These are phyloP conservation scores for Unio pictorum DNA, from an alignment of 2,888 invertebrate genomes.

Conservation along the genomic window DNA sequence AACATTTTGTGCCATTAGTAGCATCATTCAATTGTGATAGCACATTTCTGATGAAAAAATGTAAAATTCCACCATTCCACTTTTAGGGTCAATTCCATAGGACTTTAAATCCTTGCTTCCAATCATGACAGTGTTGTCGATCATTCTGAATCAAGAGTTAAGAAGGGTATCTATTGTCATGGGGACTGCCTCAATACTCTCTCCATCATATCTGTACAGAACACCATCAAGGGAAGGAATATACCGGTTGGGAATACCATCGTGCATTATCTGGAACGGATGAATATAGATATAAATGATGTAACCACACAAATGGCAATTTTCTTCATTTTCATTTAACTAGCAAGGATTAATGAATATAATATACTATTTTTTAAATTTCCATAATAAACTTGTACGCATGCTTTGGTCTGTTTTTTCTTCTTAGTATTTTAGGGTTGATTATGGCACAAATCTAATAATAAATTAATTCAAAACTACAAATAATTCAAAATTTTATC, in stretches of 20 bases:
- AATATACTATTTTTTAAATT: background rate
- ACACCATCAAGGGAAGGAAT: slow-evolving; percentile 94
- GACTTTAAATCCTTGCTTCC: slow-evolving; percentile 89
- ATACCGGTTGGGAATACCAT: slow-evolving; percentile 75
- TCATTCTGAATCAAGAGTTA: slow-evolving; percentile 84
- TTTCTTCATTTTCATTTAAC: background rate
- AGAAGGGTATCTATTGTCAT: slow-evolving; percentile 89
- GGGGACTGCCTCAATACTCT: slow-evolving; percentile 88
- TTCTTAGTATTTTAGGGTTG: background rate
- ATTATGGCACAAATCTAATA: too few relatives aligned
- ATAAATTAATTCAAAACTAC: too few relatives aligned
- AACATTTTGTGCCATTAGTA: too few relatives aligned
- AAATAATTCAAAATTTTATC: too few relatives aligned
- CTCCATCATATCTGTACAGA: slow-evolving; percentile 92
- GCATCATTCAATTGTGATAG: too few relatives aligned
- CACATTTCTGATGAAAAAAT: too few relatives aligned
- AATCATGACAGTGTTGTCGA: slow-evolving; percentile 72
- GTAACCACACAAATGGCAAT: background rate
- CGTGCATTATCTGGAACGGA: slow-evolving; percentile 54
- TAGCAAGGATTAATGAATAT: background rate
- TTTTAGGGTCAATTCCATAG: slow-evolving; percentile 85
- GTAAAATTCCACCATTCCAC: slow-evolving; percentile 74
- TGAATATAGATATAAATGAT: slow-evolving; percentile 1
- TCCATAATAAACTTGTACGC: background rate
- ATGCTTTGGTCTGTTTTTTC: background rate